Percentiles rank a stretch among this genome's conserved stretches.
These are phyloP conservation scores for Thera obeliscata DNA, from an alignment of 2,888 invertebrate species.

Conservation along the genomic window DNA sequence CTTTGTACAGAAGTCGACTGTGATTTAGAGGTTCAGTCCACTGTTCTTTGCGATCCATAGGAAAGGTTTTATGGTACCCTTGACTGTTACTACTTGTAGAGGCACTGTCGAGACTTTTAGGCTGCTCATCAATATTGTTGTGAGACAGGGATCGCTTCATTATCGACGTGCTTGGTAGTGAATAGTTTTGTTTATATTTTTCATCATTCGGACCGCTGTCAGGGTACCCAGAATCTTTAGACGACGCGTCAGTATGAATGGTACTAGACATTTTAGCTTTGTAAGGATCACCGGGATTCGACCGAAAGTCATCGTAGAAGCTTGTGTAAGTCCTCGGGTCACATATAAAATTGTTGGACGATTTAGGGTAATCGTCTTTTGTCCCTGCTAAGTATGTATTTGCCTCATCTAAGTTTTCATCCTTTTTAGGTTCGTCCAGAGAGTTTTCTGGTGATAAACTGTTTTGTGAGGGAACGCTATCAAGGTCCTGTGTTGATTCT, in stretches of 20 bases:
- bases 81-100: constrained; percentile 63
- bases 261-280: constrained; percentile 67
- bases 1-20: constrained; percentile 77
- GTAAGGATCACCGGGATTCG: constrained; percentile 52
- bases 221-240: constrained; percentile 78
- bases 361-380: constrained; percentile 51
- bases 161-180: constrained; percentile 61
- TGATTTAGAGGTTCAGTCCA: constrained; percentile 74
- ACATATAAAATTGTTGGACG: constrained; percentile 51
- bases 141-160: constrained; percentile 57
- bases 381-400: constrained; percentile 47
- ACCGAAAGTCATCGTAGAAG: constrained; percentile 72
- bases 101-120: constrained; percentile 70
- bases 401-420: constrained; percentile 41
- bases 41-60: constrained; percentile 56
- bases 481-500: constrained; percentile 78
- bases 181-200: constrained; percentile 63
- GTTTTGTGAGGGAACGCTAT: constrained; percentile 72
- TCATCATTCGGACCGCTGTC: constrained; percentile 72
- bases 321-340: constrained; percentile 68
- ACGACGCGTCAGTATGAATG: constrained; percentile 70
- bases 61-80: constrained; percentile 55
- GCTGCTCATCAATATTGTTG: constrained; percentile 59
- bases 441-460: constrained; percentile 68
- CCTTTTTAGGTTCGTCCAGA: constrained; percentile 52